phyloP scores from a whole-genome alignment of 2,888 invertebrate genomes.

The Scrobipalpa costella region DNA sequence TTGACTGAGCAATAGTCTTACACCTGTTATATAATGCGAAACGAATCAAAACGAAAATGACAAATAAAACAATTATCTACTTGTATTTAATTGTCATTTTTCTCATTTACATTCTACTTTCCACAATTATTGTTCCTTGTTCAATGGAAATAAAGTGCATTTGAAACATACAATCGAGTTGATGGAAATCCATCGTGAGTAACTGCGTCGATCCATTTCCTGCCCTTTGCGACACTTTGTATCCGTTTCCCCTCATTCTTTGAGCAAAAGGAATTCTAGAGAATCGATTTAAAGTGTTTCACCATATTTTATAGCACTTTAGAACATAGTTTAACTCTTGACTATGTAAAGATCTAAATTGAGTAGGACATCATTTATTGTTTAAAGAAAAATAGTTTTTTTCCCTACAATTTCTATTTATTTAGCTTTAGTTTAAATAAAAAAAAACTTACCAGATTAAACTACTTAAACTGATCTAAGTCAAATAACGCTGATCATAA shows the following conservation, averaged over 20 bases:
- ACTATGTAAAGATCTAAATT: neutral
- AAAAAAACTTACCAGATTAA: too few relatives aligned
- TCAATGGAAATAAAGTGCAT: neutral
- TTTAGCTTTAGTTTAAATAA: too few relatives aligned
- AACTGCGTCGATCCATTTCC: slow-evolving; percentile 4
- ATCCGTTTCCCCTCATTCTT: slow-evolving; percentile 2
- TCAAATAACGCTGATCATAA: neutral
- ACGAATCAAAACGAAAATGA: too few relatives aligned
- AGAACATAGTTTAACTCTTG: neutral
- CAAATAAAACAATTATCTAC: too few relatives aligned
- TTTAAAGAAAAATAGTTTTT: neutral
- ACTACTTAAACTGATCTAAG: too few relatives aligned
- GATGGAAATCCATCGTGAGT: slow-evolving; percentile 7
- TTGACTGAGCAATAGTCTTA: too few relatives aligned
- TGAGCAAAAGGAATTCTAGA: slow-evolving; percentile 8
- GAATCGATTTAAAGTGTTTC: neutral
- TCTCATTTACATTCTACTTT: too few relatives aligned
- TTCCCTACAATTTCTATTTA: too few relatives aligned
- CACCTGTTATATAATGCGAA: too few relatives aligned
- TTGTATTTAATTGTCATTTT: too few relatives aligned
- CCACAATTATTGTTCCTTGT: too few relatives aligned
- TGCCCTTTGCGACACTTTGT: slow-evolving; percentile 11
- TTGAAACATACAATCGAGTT: neutral
- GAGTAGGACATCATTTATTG: neutral
- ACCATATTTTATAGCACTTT: neutral